Percentiles rank a stretch among this genome's conserved stretches.
Evolutionary conservation across 2,888 invertebrate genomes (phyloP).

Genomic region (Pantelozetes paolii): DNA sequence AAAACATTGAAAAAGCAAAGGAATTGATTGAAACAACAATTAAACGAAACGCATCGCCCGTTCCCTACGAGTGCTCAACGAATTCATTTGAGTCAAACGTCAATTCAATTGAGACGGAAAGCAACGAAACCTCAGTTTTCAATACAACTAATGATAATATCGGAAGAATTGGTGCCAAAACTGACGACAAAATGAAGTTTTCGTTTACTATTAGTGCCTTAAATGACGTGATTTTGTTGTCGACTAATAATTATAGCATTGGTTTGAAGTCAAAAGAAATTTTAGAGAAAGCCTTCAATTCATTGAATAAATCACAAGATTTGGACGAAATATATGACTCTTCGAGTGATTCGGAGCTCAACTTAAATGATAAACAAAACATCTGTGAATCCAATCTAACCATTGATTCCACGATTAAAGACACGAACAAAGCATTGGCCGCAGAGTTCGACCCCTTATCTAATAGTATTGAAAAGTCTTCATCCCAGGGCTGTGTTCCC

Average conservation of each 20-base stretch:
- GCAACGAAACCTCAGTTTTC: not conserved
- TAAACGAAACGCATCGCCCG: conserved; percentile 86
- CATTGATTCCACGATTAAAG: not conserved
- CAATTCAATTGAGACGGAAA: not conserved
- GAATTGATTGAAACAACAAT: conserved; percentile 92
- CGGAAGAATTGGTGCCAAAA: not conserved
- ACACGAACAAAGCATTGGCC: not conserved
- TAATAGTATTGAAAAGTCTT: conserved; percentile 15
- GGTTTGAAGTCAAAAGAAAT: not conserved
- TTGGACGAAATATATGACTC: not conserved
- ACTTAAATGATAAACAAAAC: not conserved
- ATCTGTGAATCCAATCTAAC: not conserved
- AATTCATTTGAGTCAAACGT: not conserved
- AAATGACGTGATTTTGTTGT: conserved; percentile 4
- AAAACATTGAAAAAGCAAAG: conserved; percentile 88
- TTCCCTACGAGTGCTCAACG: conserved; percentile 51
- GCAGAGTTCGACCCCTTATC: too few species aligned
- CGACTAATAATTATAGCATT: not conserved
- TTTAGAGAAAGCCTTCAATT: not conserved
- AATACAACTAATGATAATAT: too few species aligned
- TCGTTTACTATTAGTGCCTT: not conserved
- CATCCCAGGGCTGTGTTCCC: conserved; percentile 37
- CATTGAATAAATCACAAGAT: not conserved
- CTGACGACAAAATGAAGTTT: not conserved
- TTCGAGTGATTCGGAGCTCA: too few species aligned